Evolutionary conservation across 2,113 vertebrate genomes (phyloP).

Genomic region (Paramormyrops kingsleyae): DNA sequence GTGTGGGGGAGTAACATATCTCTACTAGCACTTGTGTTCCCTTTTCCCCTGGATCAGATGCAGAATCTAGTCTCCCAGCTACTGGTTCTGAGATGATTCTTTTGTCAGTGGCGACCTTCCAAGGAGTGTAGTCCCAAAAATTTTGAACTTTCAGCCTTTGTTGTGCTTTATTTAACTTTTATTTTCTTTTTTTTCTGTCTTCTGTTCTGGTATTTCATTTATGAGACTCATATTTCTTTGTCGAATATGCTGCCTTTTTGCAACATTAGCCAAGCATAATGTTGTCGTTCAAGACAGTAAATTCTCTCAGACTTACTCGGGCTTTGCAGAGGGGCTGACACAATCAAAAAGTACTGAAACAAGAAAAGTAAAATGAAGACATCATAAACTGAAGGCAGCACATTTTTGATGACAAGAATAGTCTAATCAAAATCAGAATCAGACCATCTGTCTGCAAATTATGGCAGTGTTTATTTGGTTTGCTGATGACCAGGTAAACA

Average conservation of each 20-base stretch:
- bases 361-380: background rate
- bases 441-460: background rate
- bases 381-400: background rate
- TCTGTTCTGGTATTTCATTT: conserved; percentile 1
- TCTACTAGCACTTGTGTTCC: background rate
- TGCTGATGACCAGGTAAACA: background rate
- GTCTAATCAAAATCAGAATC: background rate
- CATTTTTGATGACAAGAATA: background rate
- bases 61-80: background rate
- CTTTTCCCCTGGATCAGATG: background rate
- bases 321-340: background rate
- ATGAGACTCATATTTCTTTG: background rate
- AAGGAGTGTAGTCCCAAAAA: background rate
- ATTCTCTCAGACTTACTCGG: background rate
- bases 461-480: background rate
- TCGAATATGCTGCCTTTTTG: background rate
- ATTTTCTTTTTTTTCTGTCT: background rate
- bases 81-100: background rate
- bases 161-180: background rate
- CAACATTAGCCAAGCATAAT: conserved; percentile 12
- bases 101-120: background rate
- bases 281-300: conserved; percentile 1
- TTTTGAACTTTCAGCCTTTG: background rate
- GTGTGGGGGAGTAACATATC: background rate
- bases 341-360: background rate